These are phyloP conservation scores for Malthinus flaveolus DNA, from an alignment of 2,888 invertebrate species.

Conservation along the genomic window DNA sequence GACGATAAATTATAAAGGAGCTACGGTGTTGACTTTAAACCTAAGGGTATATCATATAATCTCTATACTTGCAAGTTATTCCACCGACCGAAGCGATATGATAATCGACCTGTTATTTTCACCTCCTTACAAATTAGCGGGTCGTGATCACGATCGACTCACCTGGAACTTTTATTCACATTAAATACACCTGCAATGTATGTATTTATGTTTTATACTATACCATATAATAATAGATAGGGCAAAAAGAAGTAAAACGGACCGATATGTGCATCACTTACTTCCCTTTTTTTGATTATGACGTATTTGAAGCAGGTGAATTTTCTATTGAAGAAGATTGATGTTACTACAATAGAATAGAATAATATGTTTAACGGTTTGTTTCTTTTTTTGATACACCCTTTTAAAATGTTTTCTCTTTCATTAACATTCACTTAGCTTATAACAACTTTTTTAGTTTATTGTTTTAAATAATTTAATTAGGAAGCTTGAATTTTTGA, in stretches of 20 bases:
- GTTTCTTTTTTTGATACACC: neutral
- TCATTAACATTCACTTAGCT: conserved; percentile 1
- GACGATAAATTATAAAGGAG: conserved; percentile 43
- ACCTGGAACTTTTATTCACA: conserved; percentile 35
- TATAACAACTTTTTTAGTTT: neutral
- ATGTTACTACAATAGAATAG: conserved; percentile 29
- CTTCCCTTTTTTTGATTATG: conserved; percentile 34
- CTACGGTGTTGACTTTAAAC: conserved; percentile 49
- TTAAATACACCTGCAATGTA: conserved; percentile 43
- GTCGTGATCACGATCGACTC: conserved; percentile 43
- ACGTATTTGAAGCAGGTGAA: conserved; percentile 37
- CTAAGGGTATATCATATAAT: conserved; percentile 45
- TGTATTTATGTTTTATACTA: neutral
- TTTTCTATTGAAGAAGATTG: conserved; percentile 36
- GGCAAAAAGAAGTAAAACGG: conserved; percentile 12
- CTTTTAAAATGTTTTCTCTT: conserved; percentile 5
- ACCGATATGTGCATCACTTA: conserved; percentile 27
- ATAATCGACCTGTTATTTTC: conserved; percentile 55
- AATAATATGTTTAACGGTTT: conserved; percentile 18
- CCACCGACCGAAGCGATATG: conserved; percentile 41
- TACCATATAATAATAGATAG: no score
- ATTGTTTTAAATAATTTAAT: no score
- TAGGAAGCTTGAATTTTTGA: no score
- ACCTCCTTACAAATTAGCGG: conserved; percentile 54
- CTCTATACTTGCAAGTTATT: conserved; percentile 37